phyloP scores from a whole-genome alignment of 2,113 vertebrate species.

The Chamaetylas fuelleborni region DNA sequence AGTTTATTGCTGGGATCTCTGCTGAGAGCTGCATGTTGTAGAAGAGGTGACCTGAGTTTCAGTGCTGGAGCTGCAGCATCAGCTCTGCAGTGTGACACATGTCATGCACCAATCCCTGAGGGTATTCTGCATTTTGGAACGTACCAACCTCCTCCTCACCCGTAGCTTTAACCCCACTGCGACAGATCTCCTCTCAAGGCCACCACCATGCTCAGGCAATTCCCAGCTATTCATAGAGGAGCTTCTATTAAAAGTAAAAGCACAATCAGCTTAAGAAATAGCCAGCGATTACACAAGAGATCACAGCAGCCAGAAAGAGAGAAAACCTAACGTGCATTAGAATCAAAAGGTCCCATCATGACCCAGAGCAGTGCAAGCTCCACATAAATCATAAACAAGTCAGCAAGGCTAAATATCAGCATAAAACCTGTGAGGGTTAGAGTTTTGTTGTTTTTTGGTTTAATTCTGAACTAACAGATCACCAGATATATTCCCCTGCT shows the following conservation, averaged over 20 bases:
- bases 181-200: slow-evolving; percentile 13
- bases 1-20: not conserved
- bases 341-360: not conserved
- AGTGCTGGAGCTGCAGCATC: not conserved
- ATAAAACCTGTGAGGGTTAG: not conserved
- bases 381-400: not conserved
- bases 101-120: not conserved
- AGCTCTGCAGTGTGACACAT: not conserved
- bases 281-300: slow-evolving; percentile 61
- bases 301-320: slow-evolving; percentile 26
- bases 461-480: not conserved
- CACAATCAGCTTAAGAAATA: slow-evolving; percentile 69
- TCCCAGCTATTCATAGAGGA: slow-evolving; percentile 62
- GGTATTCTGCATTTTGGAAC: not conserved
- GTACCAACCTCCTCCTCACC: not conserved
- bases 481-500: not conserved
- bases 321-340: not conserved
- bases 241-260: slow-evolving; percentile 69
- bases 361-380: not conserved
- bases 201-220: not conserved
- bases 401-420: not conserved
- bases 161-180: not conserved
- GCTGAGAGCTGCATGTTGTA: not conserved
- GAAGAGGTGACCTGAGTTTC: not conserved
- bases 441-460: not conserved